These are phyloP conservation scores for Malurus splendens DNA, from an alignment of 2,797 vertebrate genomes.

Conservation along the genomic window DNA sequence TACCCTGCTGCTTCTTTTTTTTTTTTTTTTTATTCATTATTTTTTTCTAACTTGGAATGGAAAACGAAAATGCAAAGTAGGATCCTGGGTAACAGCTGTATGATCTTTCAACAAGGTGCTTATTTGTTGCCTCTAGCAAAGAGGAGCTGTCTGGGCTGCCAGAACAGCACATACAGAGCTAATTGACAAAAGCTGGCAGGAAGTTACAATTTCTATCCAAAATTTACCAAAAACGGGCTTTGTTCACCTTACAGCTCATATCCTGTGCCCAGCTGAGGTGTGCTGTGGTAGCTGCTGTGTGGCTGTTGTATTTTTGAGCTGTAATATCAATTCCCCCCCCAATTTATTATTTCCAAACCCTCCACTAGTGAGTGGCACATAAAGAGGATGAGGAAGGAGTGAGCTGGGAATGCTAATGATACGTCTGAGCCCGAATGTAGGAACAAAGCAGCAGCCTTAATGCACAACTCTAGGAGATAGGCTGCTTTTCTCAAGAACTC, in stretches of 20 bases:
- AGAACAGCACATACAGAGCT: neutral
- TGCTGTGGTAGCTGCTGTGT: neutral
- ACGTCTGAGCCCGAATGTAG: neutral
- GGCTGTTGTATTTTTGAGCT: neutral
- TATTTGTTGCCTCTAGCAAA: neutral
- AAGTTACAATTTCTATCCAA: neutral
- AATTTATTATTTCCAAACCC: neutral
- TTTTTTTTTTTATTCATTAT: no score
- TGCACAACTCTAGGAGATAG: neutral
- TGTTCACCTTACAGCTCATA: neutral
- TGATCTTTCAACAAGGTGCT: neutral
- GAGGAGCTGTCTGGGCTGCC: neutral
- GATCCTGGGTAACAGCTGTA: neutral
- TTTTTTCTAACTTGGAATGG: neutral
- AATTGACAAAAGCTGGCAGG: neutral
- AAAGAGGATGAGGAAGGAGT: neutral
- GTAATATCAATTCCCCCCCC: no score
- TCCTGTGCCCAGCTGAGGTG: neutral
- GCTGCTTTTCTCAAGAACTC: slow-evolving; percentile 29
- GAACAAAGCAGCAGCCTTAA: slow-evolving; percentile 3
- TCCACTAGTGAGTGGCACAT: neutral
- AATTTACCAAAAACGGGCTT: neutral
- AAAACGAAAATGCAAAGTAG: neutral
- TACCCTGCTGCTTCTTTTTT: neutral
- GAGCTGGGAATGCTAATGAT: slow-evolving; percentile 10